These are phyloP conservation scores for Chionoecetes opilio DNA, from an alignment of 1,140 invertebrate genomes.

Conservation along the genomic window DNA sequence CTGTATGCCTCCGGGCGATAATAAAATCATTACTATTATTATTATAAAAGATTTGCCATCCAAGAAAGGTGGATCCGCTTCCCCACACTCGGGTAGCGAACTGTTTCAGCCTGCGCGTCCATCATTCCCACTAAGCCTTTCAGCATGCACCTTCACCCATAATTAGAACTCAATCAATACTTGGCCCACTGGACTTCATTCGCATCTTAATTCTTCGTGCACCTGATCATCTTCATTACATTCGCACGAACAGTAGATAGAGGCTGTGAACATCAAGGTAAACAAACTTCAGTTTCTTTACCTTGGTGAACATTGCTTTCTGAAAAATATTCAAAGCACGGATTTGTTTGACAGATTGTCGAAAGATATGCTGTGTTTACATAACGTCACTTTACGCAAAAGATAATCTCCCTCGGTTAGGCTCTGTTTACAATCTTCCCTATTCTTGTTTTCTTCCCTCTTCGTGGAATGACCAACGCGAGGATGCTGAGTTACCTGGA, in stretches of 20 bases:
- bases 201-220: neutral
- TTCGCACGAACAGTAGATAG: neutral
- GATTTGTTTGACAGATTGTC: conserved; percentile 52
- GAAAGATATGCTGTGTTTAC: conserved; percentile 43
- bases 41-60: too few species aligned
- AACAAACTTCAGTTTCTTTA: too few species aligned
- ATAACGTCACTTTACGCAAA: conserved; percentile 20
- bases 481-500: neutral
- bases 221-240: neutral
- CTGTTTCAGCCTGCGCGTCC: neutral
- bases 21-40: too few species aligned
- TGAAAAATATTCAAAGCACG: neutral
- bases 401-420: neutral
- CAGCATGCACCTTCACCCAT: neutral
- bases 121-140: neutral
- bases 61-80: too few species aligned
- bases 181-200: neutral
- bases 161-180: conserved; percentile 10
- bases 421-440: neutral
- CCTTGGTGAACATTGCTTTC: neutral
- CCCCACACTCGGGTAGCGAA: neutral
- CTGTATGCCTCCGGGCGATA: too few species aligned
- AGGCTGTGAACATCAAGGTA: too few species aligned
- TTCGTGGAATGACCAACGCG: neutral
- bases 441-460: neutral